Conservation (phyloP, 2,113 vertebrate species). For the Nyctibius bracteatus region DNA sequence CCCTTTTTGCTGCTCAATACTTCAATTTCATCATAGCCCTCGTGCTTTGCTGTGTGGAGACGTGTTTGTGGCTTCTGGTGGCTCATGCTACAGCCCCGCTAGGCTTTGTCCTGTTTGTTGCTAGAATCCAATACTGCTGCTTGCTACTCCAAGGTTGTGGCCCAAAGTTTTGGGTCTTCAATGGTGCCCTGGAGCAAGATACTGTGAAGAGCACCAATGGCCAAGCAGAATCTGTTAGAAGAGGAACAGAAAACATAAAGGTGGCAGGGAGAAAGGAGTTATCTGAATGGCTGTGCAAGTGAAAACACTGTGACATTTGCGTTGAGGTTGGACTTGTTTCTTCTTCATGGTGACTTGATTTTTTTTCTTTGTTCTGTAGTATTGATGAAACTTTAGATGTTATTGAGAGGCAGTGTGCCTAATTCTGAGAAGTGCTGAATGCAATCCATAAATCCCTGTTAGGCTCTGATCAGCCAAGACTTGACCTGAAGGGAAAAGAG, state of each 20-base stretch:
- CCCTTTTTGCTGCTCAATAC: neutral
- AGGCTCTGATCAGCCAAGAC: neutral
- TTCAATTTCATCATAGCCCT: neutral
- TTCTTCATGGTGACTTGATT: neutral
- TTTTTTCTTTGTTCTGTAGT: neutral
- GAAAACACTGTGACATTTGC: neutral
- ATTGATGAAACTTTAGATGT: neutral
- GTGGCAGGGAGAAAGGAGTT: neutral
- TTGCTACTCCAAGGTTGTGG: neutral
- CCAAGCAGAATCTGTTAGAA: neutral
- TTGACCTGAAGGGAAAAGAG: neutral
- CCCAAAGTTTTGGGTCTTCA: neutral
- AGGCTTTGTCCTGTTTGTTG: neutral
- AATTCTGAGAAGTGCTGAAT: neutral
- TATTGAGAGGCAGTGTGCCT: neutral
- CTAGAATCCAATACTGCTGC: neutral
- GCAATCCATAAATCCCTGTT: neutral
- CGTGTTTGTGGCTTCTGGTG: neutral
- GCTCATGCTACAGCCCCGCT: neutral
- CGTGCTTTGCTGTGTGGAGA: neutral
- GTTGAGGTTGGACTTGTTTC: neutral
- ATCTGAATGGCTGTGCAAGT: neutral
- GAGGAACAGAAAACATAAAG: neutral
- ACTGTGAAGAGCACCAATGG: neutral
- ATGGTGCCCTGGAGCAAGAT: neutral